Conservation (phyloP, 2,113 vertebrate species). For the Urocitellus parryii region DNA sequence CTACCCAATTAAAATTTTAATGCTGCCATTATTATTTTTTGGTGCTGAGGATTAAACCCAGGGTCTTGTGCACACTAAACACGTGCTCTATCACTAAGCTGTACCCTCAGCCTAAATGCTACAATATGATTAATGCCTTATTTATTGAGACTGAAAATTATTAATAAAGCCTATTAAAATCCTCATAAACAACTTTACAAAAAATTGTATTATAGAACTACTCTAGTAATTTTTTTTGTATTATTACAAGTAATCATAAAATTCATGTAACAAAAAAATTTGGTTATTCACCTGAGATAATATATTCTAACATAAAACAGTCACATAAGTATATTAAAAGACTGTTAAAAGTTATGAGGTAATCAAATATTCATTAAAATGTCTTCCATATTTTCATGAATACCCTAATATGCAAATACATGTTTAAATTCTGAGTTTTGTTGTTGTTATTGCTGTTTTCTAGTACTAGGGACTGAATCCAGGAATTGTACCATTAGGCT, state of each 20-base stretch:
- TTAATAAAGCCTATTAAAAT: slow-evolving; percentile 9
- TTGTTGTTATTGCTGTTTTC: no score
- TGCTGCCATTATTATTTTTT: not conserved
- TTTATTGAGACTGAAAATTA: slow-evolving; percentile 61
- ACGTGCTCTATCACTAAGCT: not conserved
- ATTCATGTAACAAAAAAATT: not conserved
- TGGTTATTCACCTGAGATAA: not conserved
- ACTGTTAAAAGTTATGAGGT: not conserved
- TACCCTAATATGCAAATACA: not conserved
- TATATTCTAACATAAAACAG: slow-evolving; percentile 5
- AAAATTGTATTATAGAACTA: slow-evolving; percentile 24
- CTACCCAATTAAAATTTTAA: slow-evolving; percentile 38
- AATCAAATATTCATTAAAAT: slow-evolving; percentile 33
- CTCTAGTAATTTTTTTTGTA: not conserved
- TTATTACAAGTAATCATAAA: not conserved
- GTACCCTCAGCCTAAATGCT: not conserved
- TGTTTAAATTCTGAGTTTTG: not conserved
- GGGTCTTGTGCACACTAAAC: no score
- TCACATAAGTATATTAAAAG: not conserved
- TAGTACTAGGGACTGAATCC: no score
- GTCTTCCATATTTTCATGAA: slow-evolving; percentile 27
- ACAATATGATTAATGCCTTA: slow-evolving; percentile 40
- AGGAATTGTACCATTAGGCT: not conserved
- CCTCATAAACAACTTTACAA: not conserved
- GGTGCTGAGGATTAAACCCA: not conserved